These are phyloP conservation scores for Diadromus collaris DNA, from an alignment of 2,888 invertebrate genomes.

Conservation along the genomic window DNA sequence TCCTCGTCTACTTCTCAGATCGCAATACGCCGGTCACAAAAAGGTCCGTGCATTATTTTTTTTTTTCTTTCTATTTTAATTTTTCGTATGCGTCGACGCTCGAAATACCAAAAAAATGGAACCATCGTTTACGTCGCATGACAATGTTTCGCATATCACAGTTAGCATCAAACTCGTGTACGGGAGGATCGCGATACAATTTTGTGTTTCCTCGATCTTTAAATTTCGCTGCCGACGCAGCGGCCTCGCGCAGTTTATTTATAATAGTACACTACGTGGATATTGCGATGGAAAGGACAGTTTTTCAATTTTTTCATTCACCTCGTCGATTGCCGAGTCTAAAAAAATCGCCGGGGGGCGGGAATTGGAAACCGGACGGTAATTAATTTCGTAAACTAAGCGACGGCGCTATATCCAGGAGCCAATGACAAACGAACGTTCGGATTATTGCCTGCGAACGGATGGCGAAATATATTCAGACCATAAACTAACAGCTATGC, in stretches of 20 bases:
- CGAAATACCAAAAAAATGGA: slow-evolving; percentile 52
- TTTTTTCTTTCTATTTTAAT: slow-evolving; percentile 11
- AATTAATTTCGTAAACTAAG: slow-evolving; percentile 12
- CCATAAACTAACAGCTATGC: slow-evolving; percentile 78
- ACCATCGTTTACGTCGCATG: slow-evolving; percentile 61
- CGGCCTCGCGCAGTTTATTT: slow-evolving; percentile 36
- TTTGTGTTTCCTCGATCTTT: slow-evolving; percentile 28
- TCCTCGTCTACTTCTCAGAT: slow-evolving; percentile 22
- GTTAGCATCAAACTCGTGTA: slow-evolving; percentile 57
- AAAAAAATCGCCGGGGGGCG: not conserved
- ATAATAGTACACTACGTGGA: not conserved
- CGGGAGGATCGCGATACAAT: slow-evolving; percentile 54
- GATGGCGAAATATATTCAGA: slow-evolving; percentile 71
- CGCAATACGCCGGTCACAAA: slow-evolving; percentile 15
- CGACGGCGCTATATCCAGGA: slow-evolving; percentile 28
- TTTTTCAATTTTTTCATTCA: slow-evolving; percentile 17
- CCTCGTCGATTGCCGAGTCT: not conserved
- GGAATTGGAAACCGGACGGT: not conserved
- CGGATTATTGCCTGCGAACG: slow-evolving; percentile 22
- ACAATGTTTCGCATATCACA: slow-evolving; percentile 65
- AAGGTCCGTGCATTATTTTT: not conserved
- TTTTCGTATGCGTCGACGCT: slow-evolving; percentile 42
- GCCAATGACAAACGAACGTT: slow-evolving; percentile 6
- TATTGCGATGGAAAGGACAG: not conserved
- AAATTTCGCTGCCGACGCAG: slow-evolving; percentile 24